Conservation (phyloP, 1,140 invertebrate genomes). For the Aethina tumida region DNA sequence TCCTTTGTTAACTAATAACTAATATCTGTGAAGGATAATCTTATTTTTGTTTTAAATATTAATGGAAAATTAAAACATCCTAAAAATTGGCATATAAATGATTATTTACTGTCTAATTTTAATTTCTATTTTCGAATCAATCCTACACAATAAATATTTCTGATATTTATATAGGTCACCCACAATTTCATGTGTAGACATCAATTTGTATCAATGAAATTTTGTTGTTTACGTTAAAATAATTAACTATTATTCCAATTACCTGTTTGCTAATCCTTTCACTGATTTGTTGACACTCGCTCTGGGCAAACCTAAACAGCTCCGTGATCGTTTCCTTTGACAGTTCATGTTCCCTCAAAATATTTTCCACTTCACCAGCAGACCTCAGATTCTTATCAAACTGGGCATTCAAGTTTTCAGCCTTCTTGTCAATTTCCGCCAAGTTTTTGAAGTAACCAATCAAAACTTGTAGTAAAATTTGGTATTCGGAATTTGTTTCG, state of each 20-base stretch:
- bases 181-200: not conserved
- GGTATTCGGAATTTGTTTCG: slow-evolving; percentile 61
- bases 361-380: slow-evolving; percentile 39
- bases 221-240: not conserved
- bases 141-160: not conserved
- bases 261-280: slow-evolving; percentile 53
- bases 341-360: slow-evolving; percentile 49
- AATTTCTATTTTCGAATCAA: slow-evolving; percentile 2
- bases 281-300: slow-evolving; percentile 54
- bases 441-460: slow-evolving; percentile 59
- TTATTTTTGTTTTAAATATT: too few species aligned
- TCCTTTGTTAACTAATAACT: too few species aligned
- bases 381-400: slow-evolving; percentile 35
- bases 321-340: slow-evolving; percentile 48
- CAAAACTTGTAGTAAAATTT: slow-evolving; percentile 60
- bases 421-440: slow-evolving; percentile 45
- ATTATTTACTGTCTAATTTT: too few species aligned
- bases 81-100: too few species aligned
- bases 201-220: not conserved
- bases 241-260: slow-evolving; percentile 16
- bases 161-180: not conserved
- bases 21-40: too few species aligned
- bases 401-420: slow-evolving; percentile 20
- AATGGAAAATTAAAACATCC: too few species aligned
- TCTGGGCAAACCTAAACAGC: slow-evolving; percentile 46